Percentiles rank a stretch among this genome's conserved stretches.
Evolutionary conservation across 2,113 vertebrate species (phyloP).

Genomic region (Chloroceryle aenea): DNA sequence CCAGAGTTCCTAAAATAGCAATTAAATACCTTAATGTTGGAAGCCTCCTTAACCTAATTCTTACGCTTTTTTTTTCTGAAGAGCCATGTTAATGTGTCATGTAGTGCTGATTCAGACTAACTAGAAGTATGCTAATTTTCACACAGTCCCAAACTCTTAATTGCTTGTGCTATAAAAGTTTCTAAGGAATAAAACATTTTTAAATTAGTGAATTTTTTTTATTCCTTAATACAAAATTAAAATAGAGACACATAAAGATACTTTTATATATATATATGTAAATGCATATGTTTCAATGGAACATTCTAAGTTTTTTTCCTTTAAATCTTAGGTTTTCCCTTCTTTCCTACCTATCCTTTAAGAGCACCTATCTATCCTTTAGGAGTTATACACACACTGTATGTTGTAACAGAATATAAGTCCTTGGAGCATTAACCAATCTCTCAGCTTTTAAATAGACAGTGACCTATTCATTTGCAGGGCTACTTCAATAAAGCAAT

Average conservation of each 20-base stretch:
- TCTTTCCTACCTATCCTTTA: neutral
- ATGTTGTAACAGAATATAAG: slow-evolving; percentile 55
- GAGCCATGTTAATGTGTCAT: slow-evolving; percentile 58
- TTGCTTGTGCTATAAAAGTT: slow-evolving; percentile 3
- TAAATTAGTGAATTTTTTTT: neutral
- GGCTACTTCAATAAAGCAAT: slow-evolving; percentile 67
- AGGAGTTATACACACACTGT: neutral
- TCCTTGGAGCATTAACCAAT: slow-evolving; percentile 74
- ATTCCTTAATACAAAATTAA: neutral
- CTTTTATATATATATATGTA: neutral
- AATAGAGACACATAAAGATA: neutral
- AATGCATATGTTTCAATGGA: neutral
- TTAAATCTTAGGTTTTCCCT: neutral
- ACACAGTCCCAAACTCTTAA: slow-evolving; percentile 11
- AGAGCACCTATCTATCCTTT: too few species aligned
- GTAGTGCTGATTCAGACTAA: slow-evolving; percentile 38
- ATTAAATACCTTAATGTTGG: slow-evolving; percentile 67
- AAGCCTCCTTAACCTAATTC: slow-evolving; percentile 53
- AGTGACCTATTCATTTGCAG: slow-evolving; percentile 74
- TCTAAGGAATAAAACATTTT: neutral
- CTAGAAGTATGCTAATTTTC: slow-evolving; percentile 55
- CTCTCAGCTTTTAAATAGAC: slow-evolving; percentile 72
- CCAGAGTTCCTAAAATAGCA: slow-evolving; percentile 52
- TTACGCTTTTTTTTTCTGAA: slow-evolving; percentile 51
- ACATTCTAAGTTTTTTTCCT: neutral